phyloP scores from a whole-genome alignment of 2,797 vertebrate species.

The Catostomus latipinnis region DNA sequence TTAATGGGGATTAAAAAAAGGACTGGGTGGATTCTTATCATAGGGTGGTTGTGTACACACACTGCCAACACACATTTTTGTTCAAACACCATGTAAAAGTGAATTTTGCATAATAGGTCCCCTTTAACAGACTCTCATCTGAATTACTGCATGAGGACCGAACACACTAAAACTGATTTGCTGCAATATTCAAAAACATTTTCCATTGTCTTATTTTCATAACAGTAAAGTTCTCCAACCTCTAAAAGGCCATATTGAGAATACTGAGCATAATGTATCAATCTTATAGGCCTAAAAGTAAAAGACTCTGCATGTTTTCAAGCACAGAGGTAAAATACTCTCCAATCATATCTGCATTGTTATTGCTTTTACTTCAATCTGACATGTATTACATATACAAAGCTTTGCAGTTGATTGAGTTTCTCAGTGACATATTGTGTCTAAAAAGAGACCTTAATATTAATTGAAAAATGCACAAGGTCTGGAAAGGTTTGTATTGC shows the following conservation, averaged over 20 bases:
- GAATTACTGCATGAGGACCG: not conserved
- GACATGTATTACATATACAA: constrained; percentile 72
- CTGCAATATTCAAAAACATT: not conserved
- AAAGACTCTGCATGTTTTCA: not conserved
- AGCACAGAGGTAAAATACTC: too few relatives aligned
- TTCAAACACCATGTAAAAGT: too few relatives aligned
- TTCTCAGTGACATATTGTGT: constrained; percentile 52
- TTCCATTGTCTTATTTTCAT: not conserved
- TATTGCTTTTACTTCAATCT: constrained; percentile 73
- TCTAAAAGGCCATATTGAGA: not conserved
- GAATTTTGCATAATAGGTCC: too few relatives aligned
- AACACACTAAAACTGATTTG: constrained; percentile 1
- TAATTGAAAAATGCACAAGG: constrained; percentile 53
- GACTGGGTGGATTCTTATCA: too few relatives aligned
- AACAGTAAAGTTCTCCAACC: not conserved
- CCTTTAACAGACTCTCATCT: not conserved
- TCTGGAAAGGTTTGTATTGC: constrained; percentile 41
- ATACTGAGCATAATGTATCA: not conserved
- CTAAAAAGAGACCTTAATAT: constrained; percentile 49
- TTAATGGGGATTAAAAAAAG: too few relatives aligned
- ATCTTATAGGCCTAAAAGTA: not conserved
- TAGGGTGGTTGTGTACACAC: too few relatives aligned
- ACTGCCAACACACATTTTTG: too few relatives aligned
- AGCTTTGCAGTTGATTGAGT: constrained; percentile 65
- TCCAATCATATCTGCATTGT: constrained; percentile 60